These are phyloP conservation scores for Gallirallus australis DNA, from an alignment of 2,797 vertebrate genomes.

Conservation along the genomic window DNA sequence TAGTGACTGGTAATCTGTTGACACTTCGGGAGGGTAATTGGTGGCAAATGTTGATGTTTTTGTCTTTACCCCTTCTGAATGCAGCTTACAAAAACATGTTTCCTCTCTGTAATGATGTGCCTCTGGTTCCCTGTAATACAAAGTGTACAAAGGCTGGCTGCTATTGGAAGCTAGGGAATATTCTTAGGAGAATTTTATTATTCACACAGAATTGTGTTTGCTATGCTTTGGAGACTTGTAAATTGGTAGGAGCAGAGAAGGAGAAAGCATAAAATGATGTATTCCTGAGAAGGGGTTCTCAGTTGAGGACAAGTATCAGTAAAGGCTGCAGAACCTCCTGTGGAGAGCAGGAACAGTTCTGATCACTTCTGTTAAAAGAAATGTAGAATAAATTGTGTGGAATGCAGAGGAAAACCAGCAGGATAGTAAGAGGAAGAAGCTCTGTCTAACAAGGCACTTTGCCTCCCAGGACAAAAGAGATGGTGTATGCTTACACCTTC, in stretches of 20 bases:
- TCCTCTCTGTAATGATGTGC: background rate
- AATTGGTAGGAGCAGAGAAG: background rate
- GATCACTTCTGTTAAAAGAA: background rate
- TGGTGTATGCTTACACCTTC: background rate
- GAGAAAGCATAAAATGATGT: fast-evolving
- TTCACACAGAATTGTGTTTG: background rate
- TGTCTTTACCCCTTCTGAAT: background rate
- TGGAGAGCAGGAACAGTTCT: background rate
- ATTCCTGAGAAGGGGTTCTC: background rate
- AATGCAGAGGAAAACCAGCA: background rate
- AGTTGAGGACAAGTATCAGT: background rate
- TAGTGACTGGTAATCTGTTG: background rate
- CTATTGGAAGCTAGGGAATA: background rate
- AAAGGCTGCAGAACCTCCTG: background rate
- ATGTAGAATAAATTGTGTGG: background rate
- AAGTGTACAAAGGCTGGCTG: background rate
- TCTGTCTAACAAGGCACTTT: background rate
- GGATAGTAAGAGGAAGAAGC: background rate
- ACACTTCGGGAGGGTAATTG: background rate
- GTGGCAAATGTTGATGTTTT: background rate
- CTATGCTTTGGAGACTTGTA: background rate
- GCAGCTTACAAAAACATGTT: background rate
- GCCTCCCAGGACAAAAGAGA: background rate
- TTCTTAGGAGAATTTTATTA: background rate
- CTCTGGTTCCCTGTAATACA: background rate